Base-by-base conservation (phyloP, 2,113 vertebrate species). In the Megaleporinus macrocephalus region DNA sequence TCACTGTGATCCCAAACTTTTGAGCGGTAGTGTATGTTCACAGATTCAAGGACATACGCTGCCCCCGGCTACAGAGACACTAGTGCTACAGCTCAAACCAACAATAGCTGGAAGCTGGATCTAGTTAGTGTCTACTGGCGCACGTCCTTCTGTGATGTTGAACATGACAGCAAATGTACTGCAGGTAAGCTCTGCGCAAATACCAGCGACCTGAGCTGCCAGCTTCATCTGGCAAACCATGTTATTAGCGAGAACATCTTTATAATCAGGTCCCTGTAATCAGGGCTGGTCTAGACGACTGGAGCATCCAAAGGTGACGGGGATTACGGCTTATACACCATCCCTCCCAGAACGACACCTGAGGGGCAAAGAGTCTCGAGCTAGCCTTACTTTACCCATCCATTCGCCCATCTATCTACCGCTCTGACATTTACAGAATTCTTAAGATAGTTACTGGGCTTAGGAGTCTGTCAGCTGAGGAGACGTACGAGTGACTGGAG, bases 401-500 rank as follows among this genome's bases (percentile, higher is more conserved):
- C 84, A 73, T 70, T 87, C 75, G 33, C 83, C 78, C 70, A 69
- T 80, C 77, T 14, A 83, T 89, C 80, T 78, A 69, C 29, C 59
- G 83, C 70, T 84, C 81, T 84, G 86, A 65, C 75, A 80, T 84
- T 79, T 86, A 81, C 77, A 83, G 83, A 81, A 70, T 71, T 66
- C 68, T 89, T 89, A 93, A 87, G 84, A 86, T 84, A 89, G 84
- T 87, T 80, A 78, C 3, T 33, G 24, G 86, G 20, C 80, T 91
- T 91, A 73, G 3, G 16, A 76, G 73, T 69, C 75, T 92, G 92
- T 93, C 90, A 88, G 84, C 84, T 85, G 84, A 86, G 86, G 88
- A 87, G 79, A 81, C 86, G 44, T 62, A 66, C 85, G 83, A 27
- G 41, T 33, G 78, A 85, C 26, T 93, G 90, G 81, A 90, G 85